Percentiles rank a stretch among this genome's conserved stretches.
These are phyloP conservation scores for Venusia cambrica DNA, from an alignment of 2,888 invertebrate genomes.

Conservation along the genomic window DNA sequence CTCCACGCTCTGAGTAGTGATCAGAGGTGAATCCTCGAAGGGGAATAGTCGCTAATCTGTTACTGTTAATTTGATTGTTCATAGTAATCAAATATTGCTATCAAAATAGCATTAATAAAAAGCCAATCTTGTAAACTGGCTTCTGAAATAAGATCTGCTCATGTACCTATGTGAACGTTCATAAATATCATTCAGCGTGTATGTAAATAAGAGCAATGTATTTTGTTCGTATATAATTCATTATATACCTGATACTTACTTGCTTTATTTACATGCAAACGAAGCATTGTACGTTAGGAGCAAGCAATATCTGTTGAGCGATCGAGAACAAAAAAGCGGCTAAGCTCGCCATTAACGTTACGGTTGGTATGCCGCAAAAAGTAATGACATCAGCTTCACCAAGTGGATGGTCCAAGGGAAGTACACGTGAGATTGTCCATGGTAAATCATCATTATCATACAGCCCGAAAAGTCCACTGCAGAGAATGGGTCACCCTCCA, in stretches of 20 bases:
- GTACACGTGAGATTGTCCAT: no score
- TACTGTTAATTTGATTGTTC: no score
- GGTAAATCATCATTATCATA: no score
- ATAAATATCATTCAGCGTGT: constrained; percentile 19
- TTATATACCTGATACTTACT: constrained; percentile 13
- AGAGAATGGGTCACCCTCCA: no score
- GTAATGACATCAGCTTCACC: constrained; percentile 73
- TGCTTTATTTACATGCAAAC: constrained; percentile 50
- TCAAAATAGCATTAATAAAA: no score
- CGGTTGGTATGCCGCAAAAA: constrained; percentile 54
- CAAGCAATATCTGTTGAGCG: constrained; percentile 54
- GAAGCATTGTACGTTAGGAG: constrained; percentile 49
- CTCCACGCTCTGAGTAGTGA: no score
- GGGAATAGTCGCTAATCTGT: no score
- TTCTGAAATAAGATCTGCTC: constrained; percentile 21
- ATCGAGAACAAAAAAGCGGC: constrained; percentile 63
- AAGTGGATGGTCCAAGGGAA: no score
- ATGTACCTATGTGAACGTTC: constrained; percentile 21
- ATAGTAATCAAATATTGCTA: no score
- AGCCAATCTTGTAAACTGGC: no score
- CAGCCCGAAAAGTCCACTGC: no score
- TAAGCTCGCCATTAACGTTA: constrained; percentile 62
- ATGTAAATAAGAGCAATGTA: constrained; percentile 14
- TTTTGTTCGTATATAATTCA: constrained; percentile 10
- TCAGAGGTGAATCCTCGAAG: no score